A percentile compares a stretch with the other conserved stretches of the same genome.
Conservation (phyloP, 1,140 invertebrate genomes). For the Zaprionus camerounensis region DNA sequence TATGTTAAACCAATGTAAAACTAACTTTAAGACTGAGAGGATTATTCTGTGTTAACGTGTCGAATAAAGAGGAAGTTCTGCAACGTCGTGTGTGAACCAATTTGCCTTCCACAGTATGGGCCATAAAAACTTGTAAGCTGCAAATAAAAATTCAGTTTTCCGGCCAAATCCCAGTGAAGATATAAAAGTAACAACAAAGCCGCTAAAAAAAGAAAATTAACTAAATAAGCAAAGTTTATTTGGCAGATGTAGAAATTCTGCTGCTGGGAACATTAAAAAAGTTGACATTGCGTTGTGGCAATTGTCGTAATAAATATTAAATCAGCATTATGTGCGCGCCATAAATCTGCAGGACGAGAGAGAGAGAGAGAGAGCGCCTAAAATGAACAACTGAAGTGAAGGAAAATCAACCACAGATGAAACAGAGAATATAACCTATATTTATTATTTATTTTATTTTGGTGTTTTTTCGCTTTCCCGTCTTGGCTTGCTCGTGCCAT, state of each 20-base stretch:
- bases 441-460: constrained; percentile 18
- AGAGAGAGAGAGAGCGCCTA: constrained; percentile 2
- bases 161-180: constrained; percentile 25
- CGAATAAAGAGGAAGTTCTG: too few relatives aligned
- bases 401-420: constrained; percentile 59
- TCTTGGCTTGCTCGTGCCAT: constrained; percentile 29
- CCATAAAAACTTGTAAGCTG: constrained; percentile 64
- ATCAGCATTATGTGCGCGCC: constrained; percentile 69
- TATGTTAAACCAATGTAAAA: too few relatives aligned
- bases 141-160: constrained; percentile 70
- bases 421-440: constrained; percentile 16
- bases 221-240: constrained; percentile 72
- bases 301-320: constrained; percentile 77
- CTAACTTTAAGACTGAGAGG: too few relatives aligned
- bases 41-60: too few relatives aligned
- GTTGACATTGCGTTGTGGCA: constrained; percentile 50
- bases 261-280: constrained; percentile 53
- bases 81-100: too few relatives aligned
- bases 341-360: constrained; percentile 64
- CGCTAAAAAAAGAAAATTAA: constrained; percentile 32
- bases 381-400: constrained; percentile 49
- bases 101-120: too few relatives aligned
- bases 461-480: constrained; percentile 45
- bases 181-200: constrained; percentile 25
- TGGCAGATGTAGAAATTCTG: constrained; percentile 46